These are phyloP conservation scores for Loris lydekkerianus DNA, from an alignment of 2,797 vertebrate genomes.

Conservation along the genomic window DNA sequence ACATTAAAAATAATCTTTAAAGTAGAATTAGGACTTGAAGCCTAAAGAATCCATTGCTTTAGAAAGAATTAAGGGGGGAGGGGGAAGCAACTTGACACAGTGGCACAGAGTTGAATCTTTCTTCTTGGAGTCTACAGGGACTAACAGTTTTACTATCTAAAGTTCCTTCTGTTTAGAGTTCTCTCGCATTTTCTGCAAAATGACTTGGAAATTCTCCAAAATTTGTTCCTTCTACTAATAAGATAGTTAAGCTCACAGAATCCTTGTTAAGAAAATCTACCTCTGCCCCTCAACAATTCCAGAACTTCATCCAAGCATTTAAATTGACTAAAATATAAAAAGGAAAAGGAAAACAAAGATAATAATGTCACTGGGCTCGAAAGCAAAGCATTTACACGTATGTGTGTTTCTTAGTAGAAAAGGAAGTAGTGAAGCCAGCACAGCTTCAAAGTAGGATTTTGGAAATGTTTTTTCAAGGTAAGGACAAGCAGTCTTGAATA, in stretches of 20 bases:
- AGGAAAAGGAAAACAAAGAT: background rate
- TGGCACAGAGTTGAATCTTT: slow-evolving; percentile 54
- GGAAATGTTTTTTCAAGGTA: slow-evolving; percentile 80
- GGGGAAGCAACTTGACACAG: background rate
- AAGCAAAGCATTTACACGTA: slow-evolving; percentile 52
- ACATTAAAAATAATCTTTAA: slow-evolving; percentile 77
- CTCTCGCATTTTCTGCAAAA: slow-evolving; percentile 69
- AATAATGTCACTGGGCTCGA: slow-evolving; percentile 66
- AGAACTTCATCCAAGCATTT: background rate
- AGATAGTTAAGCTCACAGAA: slow-evolving; percentile 35
- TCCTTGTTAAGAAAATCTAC: slow-evolving; percentile 26
- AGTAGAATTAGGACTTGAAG: slow-evolving; percentile 71
- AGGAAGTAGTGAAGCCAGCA: slow-evolving; percentile 28
- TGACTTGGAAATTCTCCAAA: slow-evolving; percentile 63
- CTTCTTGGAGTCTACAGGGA: slow-evolving; percentile 16
- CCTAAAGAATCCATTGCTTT: slow-evolving; percentile 55
- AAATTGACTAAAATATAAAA: slow-evolving; percentile 57
- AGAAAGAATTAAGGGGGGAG: background rate
- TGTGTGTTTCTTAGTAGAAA: background rate
- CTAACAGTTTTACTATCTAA: slow-evolving; percentile 40
- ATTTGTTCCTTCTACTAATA: slow-evolving; percentile 52
- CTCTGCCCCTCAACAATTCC: slow-evolving; percentile 17
- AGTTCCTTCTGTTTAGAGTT: slow-evolving; percentile 54
- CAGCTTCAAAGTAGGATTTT: background rate
- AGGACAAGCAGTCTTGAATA: slow-evolving; percentile 78